Evolutionary conservation across 2,113 vertebrate genomes (phyloP).

Genomic region (Cheirogaleus medius): DNA sequence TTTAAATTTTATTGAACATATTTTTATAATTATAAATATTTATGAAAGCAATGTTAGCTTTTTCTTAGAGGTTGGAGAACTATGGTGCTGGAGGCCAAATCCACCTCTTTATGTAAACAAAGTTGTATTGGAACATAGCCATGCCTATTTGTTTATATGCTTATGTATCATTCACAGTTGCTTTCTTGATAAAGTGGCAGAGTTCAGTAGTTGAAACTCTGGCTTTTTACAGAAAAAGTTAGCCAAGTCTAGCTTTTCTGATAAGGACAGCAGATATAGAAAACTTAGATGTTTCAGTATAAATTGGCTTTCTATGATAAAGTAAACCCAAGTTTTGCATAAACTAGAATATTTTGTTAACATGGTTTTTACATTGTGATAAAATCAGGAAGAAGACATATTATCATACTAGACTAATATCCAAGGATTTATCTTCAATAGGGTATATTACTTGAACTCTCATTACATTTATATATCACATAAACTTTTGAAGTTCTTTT

Average conservation of each 20-base stretch:
- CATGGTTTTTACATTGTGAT: background rate
- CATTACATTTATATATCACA: background rate
- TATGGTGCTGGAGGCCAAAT: background rate
- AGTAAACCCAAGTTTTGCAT: background rate
- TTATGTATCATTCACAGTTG: background rate
- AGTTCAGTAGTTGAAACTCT: background rate
- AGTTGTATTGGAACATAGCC: background rate
- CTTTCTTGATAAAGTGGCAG: background rate
- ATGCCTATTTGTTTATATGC: background rate
- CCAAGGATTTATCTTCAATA: background rate
- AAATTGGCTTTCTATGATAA: background rate
- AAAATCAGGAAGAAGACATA: background rate
- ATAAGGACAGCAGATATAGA: background rate
- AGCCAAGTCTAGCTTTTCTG: background rate
- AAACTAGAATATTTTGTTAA: background rate
- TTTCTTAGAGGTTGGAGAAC: background rate
- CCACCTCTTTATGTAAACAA: background rate
- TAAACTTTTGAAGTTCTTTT: background rate
- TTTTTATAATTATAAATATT: background rate
- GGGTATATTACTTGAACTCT: background rate
- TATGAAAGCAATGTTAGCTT: background rate
- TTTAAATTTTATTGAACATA: background rate
- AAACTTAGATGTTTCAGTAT: background rate
- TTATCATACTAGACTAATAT: background rate
- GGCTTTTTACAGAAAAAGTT: background rate